Evolutionary conservation across 2,113 vertebrate species (phyloP).

Genomic region (Festucalex cinctus): DNA sequence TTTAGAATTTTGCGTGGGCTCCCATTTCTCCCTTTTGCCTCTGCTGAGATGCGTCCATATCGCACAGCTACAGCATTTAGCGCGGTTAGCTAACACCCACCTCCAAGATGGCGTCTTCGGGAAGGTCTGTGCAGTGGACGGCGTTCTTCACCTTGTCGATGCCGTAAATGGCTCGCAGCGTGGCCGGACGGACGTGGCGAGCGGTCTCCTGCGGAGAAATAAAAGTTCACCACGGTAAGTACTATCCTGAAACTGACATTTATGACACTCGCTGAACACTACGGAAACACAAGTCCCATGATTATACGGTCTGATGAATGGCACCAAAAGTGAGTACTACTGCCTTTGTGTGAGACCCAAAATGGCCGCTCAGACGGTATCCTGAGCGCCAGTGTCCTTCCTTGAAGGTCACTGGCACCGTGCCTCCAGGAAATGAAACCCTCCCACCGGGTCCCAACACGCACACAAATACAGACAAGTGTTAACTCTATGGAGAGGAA

Average conservation of each 20-base stretch:
- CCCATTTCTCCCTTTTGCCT: too few relatives aligned
- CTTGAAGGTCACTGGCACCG: background rate
- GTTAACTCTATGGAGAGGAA: background rate
- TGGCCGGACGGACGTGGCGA: slow-evolving; percentile 81
- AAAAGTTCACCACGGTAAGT: background rate
- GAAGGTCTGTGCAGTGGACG: slow-evolving; percentile 92
- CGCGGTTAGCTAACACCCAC: slow-evolving; percentile 58
- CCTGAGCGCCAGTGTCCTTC: background rate
- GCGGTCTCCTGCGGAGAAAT: slow-evolving; percentile 80
- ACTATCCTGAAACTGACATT: background rate
- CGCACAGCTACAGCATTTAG: too few relatives aligned
- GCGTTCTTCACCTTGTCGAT: slow-evolving; percentile 88
- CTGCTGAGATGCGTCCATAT: background rate
- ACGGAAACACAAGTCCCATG: too few relatives aligned
- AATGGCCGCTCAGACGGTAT: background rate
- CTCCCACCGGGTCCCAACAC: slow-evolving; percentile 28
- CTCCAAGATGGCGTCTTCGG: slow-evolving; percentile 89
- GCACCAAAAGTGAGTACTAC: background rate
- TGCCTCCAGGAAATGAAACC: slow-evolving; percentile 47
- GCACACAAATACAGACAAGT: background rate
- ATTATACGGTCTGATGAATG: too few relatives aligned
- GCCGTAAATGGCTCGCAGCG: slow-evolving; percentile 84
- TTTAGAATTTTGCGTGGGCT: too few relatives aligned
- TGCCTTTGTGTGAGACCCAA: background rate
- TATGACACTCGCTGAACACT: background rate